Percentiles rank a stretch among this genome's conserved stretches.
Evolutionary conservation across 2,797 vertebrate genomes (phyloP).

Genomic region (Diplodus sargus): DNA sequence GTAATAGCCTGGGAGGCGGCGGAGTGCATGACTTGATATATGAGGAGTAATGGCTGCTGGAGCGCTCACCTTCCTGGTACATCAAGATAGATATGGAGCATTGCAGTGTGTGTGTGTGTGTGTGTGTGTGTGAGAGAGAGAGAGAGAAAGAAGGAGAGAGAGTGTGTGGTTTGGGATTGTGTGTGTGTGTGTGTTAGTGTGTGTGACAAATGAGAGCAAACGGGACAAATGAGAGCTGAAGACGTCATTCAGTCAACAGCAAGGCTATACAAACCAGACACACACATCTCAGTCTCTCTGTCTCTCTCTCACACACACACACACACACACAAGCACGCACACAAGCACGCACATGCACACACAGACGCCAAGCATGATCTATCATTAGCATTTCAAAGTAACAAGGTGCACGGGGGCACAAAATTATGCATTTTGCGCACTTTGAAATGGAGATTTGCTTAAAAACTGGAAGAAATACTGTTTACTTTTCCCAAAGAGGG

Average conservation of each 20-base stretch:
- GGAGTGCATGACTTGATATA: constrained; percentile 61
- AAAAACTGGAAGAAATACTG: constrained; percentile 74
- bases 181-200: constrained; percentile 1
- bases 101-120: constrained; percentile 22
- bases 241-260: constrained; percentile 64
- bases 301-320: constrained; percentile 13
- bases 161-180: too few species aligned
- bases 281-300: constrained; percentile 21
- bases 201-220: constrained; percentile 70
- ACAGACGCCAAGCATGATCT: constrained; percentile 40
- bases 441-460: constrained; percentile 79
- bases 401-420: constrained; percentile 72
- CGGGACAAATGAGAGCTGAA: constrained; percentile 61
- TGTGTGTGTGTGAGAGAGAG: neutral
- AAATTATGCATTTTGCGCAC: constrained; percentile 76
- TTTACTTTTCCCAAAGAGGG: constrained; percentile 70
- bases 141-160: neutral
- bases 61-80: constrained; percentile 51
- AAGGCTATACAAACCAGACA: constrained; percentile 48
- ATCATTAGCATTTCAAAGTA: constrained; percentile 82
- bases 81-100: constrained; percentile 63
- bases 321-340: too few species aligned
- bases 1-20: constrained; percentile 55
- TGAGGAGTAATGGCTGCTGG: constrained; percentile 68
- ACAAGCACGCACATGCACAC: constrained; percentile 20